Evolutionary conservation across 1,140 invertebrate genomes (phyloP).

Genomic region (honey bee (Apis mellifera)): Amel_HAv3.1 CM009941.2:8699001-8699500

Average conservation of each 20-base stretch:
- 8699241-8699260: background rate
- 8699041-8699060: background rate
- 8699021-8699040: background rate
- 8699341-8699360: no score
- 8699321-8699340: no score
- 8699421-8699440: background rate
- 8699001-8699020: constrained; percentile 16
- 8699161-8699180: background rate
- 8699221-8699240: no score
- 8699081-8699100: background rate
- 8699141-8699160: background rate
- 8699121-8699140: background rate
- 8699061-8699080: no score
- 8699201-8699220: background rate
- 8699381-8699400: background rate
- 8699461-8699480: background rate
- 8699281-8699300: no score
- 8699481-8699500: background rate
- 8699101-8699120: background rate
- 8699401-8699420: background rate
- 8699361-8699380: background rate
- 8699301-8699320: no score
- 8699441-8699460: background rate
- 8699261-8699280: no score
- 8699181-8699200: background rate